Evolutionary conservation across 2,888 invertebrate genomes (phyloP).

Genomic region (Homarus gammarus): DNA sequence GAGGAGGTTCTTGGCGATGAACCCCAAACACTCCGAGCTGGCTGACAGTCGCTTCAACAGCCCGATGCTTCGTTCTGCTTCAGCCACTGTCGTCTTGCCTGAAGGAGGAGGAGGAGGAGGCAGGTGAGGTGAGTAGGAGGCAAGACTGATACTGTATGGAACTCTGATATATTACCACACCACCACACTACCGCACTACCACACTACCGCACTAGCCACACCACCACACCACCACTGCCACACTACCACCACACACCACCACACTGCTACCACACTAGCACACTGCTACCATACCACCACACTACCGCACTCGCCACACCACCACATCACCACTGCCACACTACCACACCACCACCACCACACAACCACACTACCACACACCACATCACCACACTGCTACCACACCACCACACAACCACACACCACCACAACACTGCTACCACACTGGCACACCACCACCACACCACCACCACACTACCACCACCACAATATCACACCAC

Average conservation of each 20-base stretch:
- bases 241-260: too few species aligned
- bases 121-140: slow-evolving; percentile 67
- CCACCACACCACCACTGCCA: too few species aligned
- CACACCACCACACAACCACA: neutral
- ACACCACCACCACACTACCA: slow-evolving; percentile 73
- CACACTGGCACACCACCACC: slow-evolving; percentile 32
- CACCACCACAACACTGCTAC: neutral
- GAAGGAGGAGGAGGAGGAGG: neutral
- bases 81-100: slow-evolving; percentile 76
- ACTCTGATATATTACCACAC: too few species aligned
- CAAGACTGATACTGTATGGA: too few species aligned
- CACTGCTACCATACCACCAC: too few species aligned
- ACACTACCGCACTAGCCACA: too few species aligned
- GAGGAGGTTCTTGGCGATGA: slow-evolving; percentile 81
- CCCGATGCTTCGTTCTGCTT: slow-evolving; percentile 81
- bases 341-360: too few species aligned
- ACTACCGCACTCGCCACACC: too few species aligned
- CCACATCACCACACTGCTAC: neutral
- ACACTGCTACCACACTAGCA: too few species aligned
- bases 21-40: slow-evolving; percentile 83
- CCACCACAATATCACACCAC: slow-evolving; percentile 18
- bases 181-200: too few species aligned
- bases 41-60: slow-evolving; percentile 82
- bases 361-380: too few species aligned
- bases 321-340: too few species aligned